Evolutionary conservation across 2,113 vertebrate genomes (phyloP).

Genomic region (Lophochroa leadbeateri): DNA sequence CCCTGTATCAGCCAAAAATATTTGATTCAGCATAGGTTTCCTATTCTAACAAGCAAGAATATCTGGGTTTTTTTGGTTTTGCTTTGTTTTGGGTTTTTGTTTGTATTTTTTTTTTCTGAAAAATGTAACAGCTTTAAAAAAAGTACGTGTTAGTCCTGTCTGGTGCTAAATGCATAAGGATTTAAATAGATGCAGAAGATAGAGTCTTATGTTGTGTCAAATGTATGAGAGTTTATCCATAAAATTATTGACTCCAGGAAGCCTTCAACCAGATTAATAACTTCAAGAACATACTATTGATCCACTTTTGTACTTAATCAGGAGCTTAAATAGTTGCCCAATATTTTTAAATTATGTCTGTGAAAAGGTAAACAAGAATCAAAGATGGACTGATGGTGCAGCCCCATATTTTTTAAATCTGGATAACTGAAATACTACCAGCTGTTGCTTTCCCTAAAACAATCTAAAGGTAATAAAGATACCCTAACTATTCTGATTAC

Average conservation of each 20-base stretch:
- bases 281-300: neutral
- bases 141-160: neutral
- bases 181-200: neutral
- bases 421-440: neutral
- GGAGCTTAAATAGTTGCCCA: neutral
- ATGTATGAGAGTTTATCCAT: neutral
- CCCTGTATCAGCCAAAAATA: neutral
- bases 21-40: neutral
- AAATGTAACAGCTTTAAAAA: neutral
- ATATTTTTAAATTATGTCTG: neutral
- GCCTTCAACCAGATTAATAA: neutral
- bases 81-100: neutral
- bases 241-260: neutral
- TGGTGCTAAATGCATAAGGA: neutral
- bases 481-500: neutral
- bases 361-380: neutral
- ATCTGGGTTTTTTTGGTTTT: neutral
- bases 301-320: neutral
- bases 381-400: neutral
- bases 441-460: constrained; percentile 7
- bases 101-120: neutral
- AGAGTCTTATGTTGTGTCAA: neutral
- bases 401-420: neutral
- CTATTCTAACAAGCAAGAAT: neutral
- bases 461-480: neutral